Base-by-base conservation (phyloP, 2,797 vertebrate species). In the Buphagus erythrorhynchus region DNA sequence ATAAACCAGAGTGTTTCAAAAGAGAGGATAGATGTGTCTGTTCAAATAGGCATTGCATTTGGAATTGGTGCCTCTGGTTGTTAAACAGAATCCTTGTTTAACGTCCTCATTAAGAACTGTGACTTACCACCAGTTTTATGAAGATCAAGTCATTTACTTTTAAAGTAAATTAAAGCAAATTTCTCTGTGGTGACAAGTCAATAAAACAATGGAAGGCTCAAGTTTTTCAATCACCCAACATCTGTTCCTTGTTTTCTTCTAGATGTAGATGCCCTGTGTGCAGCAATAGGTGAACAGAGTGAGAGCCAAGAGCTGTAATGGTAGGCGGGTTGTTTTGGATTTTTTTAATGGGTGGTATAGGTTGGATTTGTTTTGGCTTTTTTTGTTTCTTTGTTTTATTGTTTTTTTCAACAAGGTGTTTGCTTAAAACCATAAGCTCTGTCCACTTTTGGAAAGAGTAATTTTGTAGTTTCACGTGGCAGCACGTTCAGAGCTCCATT, bases 131-230 rank as follows among this genome's bases (percentile, higher is more conserved):
- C 63, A 69, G 84, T 93, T 97, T 97, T 95, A 98, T 97, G 97
- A 98, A 94, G 94, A 97, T 96, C 91, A 94, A 97, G 96, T 97
- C 19, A 96, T 98, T 98, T 97, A 97, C 94, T 98, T 95, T 97
- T 90, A 85, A 97, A 97, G 96, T 97, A 98, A 98, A 98, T 98
- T 97, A 97, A 94, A 97, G 95, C 94, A 93, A 90, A 97, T 98
- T 97, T 97, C 95, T 96, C 91, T 88, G 81, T 81, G 87, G 95
- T 96, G 95, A 97, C 97, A 98, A 97, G 97, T 96, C 97, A 96
- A 95, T 98, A 97, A 97, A 98, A 96, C 94, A 96, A 96, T 79
- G 55, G 77, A 96, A 92, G 85, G 48, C 87, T 92, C 63, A 74
- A 92, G 88, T 58, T 93, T 97, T 97, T 95, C 96, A 96, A 65